A percentile compares a stretch with the other conserved stretches of the same genome.
Evolutionary conservation across 2,113 vertebrate species (phyloP).

Genomic region (Pygoscelis antarcticus): DNA sequence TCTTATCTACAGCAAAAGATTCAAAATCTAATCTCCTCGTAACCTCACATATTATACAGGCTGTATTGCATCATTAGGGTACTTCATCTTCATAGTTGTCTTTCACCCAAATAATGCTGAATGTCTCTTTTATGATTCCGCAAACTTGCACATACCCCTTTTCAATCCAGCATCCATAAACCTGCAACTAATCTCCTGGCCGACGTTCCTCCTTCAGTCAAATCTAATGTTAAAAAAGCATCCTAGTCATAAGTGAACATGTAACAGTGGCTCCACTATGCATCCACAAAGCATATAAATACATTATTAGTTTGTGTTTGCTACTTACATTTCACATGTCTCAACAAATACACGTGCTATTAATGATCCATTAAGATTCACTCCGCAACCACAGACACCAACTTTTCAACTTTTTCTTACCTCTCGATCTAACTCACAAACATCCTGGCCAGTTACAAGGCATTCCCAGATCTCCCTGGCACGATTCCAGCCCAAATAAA

Average conservation of each 20-base stretch:
- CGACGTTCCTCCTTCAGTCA: not conserved
- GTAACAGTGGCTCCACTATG: not conserved
- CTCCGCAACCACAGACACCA: not conserved
- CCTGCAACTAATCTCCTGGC: not conserved
- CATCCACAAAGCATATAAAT: not conserved
- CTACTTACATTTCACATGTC: not conserved
- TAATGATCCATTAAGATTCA: not conserved
- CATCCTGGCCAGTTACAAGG: slow-evolving; percentile 93
- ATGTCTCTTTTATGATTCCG: not conserved
- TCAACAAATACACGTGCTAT: not conserved
- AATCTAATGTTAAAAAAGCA: not conserved
- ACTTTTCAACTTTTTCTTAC: slow-evolving; percentile 70
- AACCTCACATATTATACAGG: not conserved
- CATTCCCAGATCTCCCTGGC: slow-evolving; percentile 99
- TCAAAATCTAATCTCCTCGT: not conserved
- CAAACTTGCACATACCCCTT: not conserved
- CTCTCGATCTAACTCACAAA: slow-evolving; percentile 96
- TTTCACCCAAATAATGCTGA: not conserved
- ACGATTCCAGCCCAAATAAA: slow-evolving; percentile 97
- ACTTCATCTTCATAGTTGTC: not conserved
- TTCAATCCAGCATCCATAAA: not conserved
- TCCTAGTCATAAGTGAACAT: not conserved
- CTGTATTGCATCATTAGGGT: not conserved
- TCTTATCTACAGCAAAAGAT: not conserved
- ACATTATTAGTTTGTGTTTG: not conserved